These are phyloP conservation scores for Galerucella pusilla DNA, from an alignment of 2,888 invertebrate species.

Conservation along the genomic window DNA sequence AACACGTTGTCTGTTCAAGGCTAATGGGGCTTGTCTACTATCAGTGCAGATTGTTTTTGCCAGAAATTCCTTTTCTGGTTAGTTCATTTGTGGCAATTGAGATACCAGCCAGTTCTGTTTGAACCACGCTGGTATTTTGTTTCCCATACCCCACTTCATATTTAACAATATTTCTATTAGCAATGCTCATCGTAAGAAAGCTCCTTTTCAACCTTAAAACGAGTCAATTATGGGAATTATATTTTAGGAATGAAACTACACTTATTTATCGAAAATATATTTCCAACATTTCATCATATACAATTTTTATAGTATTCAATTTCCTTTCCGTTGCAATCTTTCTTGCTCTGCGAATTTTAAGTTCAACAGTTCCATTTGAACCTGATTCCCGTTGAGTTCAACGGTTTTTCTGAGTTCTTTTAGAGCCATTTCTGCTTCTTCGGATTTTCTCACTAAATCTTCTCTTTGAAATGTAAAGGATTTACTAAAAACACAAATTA, in stretches of 20 bases:
- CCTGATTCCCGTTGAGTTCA: conserved; percentile 69
- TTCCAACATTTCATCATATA: neutral
- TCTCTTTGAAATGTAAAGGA: conserved; percentile 67
- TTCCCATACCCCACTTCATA: no score
- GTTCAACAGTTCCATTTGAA: conserved; percentile 62
- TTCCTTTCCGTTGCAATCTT: conserved; percentile 12
- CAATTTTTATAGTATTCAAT: conserved; percentile 12
- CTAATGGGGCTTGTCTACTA: no score
- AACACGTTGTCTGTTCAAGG: no score
- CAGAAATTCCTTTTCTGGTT: no score
- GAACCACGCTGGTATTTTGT: no score
- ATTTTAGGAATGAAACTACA: neutral
- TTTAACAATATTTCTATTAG: no score
- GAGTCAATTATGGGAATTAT: no score
- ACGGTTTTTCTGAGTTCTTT: conserved; percentile 69
- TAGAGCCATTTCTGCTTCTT: conserved; percentile 66
- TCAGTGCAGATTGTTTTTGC: no score
- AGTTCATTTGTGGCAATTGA: no score
- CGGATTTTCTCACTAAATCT: conserved; percentile 66
- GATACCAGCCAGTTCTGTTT: no score
- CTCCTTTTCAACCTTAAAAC: no score
- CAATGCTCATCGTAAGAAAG: no score
- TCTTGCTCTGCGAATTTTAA: conserved; percentile 31
- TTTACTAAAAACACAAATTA: conserved; percentile 63
- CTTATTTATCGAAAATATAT: neutral